Evolutionary conservation across 2,113 vertebrate species (phyloP), one percentile per base, ranked within the genome.

Genomic region (Bothrops jararaca): DNA sequence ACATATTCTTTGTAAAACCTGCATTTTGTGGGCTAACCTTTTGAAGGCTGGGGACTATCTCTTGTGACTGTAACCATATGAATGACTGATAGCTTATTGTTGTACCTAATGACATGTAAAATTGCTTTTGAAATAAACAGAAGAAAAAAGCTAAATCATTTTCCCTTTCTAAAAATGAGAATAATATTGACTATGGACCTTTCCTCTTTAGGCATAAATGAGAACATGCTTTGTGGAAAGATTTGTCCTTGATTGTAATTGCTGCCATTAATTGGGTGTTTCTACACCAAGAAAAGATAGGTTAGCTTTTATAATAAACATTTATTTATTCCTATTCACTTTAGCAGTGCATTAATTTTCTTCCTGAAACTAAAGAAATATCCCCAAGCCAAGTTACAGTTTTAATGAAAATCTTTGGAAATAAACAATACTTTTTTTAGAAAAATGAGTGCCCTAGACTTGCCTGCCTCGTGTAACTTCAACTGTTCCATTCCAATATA

Each of bases 41-140:
- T 90, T 90, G 24, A 85, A 86, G 88, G 42, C 54, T 86, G 69
- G 50, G 4, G 60, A 39, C 56, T 92, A 92, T 92, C 90, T 34
- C 56, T 90, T 92, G 45, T 64, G 54, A 90, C 45, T 90, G 29
- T 90, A 92, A 58, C 92, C 86, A 57, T 64, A 86, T 90, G 22
- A 45, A 86, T 90, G 88, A 90, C 56, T 86, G 88, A 92, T 92
- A 48, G 42, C 74, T 57, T 92, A 90, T 90, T 92, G 92, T 86
- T 86, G 92, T 60, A 86, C 74, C 74, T 90, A 86, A 90, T 92
- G 92, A 92, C 52, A 92, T 92, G 92, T 92, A 92, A 92, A 92
- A 92, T 90, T 92, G 92, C 74, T 86, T 86, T 60, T 90, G 88
- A 90, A 90, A 92, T 92, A 90, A 92, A 90, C 74, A 53, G 42